phyloP scores from a whole-genome alignment of 2,888 invertebrate genomes.

The Trachelus stipa region DNA sequence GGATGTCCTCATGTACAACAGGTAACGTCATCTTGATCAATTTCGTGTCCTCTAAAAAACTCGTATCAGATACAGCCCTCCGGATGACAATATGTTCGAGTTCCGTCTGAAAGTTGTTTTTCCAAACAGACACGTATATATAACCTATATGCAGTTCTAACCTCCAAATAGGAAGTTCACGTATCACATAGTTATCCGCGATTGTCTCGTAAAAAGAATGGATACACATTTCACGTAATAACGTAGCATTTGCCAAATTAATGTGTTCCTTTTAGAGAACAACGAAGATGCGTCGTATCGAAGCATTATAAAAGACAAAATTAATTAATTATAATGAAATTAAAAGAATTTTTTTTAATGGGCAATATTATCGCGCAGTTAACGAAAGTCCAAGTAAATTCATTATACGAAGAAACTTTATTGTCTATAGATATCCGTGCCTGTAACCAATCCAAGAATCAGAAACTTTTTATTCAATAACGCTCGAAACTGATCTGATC shows the following conservation, averaged over 20 bases:
- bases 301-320: background rate
- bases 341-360: background rate
- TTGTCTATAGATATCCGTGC: background rate
- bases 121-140: background rate
- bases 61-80: background rate
- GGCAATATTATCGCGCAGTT: background rate
- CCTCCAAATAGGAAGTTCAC: background rate
- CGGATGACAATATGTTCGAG: background rate
- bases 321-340: background rate
- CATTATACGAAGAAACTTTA: background rate
- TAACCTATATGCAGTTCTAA: background rate
- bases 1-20: constrained; percentile 99
- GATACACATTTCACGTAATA: background rate
- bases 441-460: background rate
- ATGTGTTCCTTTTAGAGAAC: background rate
- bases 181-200: background rate
- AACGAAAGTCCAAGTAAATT: background rate
- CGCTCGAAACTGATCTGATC: background rate
- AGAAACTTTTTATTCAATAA: background rate
- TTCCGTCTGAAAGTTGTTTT: background rate
- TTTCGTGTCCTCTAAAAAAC: background rate
- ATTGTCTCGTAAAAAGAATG: background rate
- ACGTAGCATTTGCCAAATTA: background rate
- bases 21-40: constrained; percentile 72
- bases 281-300: background rate